Evolutionary conservation across 2,797 vertebrate species (phyloP), one percentile per base, ranked within the genome.

Genomic region (Sciaenops ocellatus): DNA sequence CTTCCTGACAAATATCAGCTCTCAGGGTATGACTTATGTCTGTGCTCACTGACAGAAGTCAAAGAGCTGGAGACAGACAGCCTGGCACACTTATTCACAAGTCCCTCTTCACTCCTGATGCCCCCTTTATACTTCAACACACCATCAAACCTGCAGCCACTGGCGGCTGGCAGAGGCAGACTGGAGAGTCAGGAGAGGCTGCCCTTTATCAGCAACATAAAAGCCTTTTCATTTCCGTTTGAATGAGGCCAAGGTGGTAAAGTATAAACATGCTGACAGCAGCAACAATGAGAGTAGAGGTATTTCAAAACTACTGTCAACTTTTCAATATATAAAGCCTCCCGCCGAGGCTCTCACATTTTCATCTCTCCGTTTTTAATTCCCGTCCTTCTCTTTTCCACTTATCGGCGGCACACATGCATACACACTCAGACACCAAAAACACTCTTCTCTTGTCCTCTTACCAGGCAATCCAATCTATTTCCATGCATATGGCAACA

Each of bases 211-310:
- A 38, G 44, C 4, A 54, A 54, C 60, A 88, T 75, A 57, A 85
- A 77, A 69, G 60, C 15, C 22, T 38, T 76, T 84, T 71, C 56
- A 75, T 69, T 85, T 78, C 30, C 1, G 41, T 60, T 28, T 59
- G 61, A 80, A 68, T 2, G 52, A 74, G 64, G 67, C 59, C 46
- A 51, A 62, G 64, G 51, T 46, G 52, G 61, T 55, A 65, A 72
- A 67, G 72, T 18, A 55, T 61, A 55, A 80, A 86, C 64, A 73
- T 69, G 88, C 76, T 85, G 85, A 83, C 85, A 79, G 69, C 79
- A 62, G 79, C 83, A 81, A 84, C 65, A 83, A 60, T 9, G 52
- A 75, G 5, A 76, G 55, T 3, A 73, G 50, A n/a, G 46, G 6
- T 52, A 54, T 84, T 85, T 79, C 55, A 74, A 75, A 79, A 55